These are phyloP conservation scores for Lacanobia oleracea DNA, from an alignment of 2,888 invertebrate species.

Conservation along the genomic window DNA sequence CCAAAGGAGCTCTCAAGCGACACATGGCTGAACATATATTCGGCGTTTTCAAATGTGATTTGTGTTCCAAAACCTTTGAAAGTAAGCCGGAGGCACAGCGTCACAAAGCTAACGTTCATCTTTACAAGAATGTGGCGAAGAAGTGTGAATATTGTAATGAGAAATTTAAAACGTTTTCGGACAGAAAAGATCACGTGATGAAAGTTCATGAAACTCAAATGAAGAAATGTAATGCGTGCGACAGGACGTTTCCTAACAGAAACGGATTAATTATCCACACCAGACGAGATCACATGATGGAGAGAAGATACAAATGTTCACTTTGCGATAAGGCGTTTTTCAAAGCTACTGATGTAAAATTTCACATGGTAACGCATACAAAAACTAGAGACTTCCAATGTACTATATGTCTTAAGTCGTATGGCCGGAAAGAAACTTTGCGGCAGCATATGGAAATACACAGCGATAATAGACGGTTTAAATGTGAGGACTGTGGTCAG, in stretches of 20 bases:
- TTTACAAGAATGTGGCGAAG: background rate
- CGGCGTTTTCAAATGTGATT: conserved; percentile 21
- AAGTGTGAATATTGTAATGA: conserved; percentile 49
- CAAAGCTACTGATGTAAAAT: conserved; percentile 71
- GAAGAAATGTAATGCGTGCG: conserved; percentile 68
- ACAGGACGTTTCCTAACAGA: conserved; percentile 83
- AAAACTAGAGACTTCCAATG: conserved; percentile 77
- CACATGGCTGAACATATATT: background rate
- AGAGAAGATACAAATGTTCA: conserved; percentile 60
- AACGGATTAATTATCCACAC: conserved; percentile 84
- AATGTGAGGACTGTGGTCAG: conserved; percentile 68
- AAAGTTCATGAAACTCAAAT: background rate
- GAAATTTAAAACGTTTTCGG: conserved; percentile 60
- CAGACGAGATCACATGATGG: conserved; percentile 74
- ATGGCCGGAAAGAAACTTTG: conserved; percentile 67
- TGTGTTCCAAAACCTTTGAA: conserved; percentile 12
- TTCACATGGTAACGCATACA: conserved; percentile 71
- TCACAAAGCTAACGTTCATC: background rate
- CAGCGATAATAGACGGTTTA: conserved; percentile 67
- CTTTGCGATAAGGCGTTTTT: conserved; percentile 56
- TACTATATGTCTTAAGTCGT: conserved; percentile 76
- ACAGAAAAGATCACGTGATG: conserved; percentile 63
- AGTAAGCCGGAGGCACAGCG: background rate
- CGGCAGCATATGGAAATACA: conserved; percentile 74
- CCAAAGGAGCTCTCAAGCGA: background rate